These are phyloP conservation scores for Zophobas morio DNA, from an alignment of 1,140 invertebrate species.

Conservation along the genomic window DNA sequence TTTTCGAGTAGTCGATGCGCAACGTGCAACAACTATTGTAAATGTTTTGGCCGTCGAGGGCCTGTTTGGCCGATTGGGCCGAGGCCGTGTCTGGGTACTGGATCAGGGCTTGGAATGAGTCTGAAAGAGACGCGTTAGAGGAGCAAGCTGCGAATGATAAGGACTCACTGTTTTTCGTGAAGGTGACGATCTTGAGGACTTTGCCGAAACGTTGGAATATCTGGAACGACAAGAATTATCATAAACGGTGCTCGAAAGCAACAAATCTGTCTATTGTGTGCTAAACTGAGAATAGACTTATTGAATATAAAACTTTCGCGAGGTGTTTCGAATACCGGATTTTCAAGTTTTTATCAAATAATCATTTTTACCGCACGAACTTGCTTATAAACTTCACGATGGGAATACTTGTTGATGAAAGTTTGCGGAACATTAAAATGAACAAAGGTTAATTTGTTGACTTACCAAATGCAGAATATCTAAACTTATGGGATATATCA, in stretches of 20 bases:
- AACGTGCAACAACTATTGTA: conserved; percentile 99
- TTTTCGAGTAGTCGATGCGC: conserved; percentile 98
- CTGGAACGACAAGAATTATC: conserved; percentile 74
- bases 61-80: conserved; percentile 96
- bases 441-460: conserved; percentile 5
- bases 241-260: background rate
- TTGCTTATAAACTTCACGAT: too few relatives aligned
- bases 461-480: conserved; percentile 93
- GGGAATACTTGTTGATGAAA: too few relatives aligned
- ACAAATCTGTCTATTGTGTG: background rate
- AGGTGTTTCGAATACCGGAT: too few relatives aligned
- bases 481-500: conserved; percentile 97
- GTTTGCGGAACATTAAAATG: too few relatives aligned
- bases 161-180: conserved; percentile 98
- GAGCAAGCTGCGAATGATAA: background rate
- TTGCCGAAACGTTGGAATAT: conserved; percentile 98
- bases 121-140: conserved; percentile 73
- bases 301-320: too few relatives aligned
- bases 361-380: too few relatives aligned
- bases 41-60: conserved; percentile 98
- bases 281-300: background rate
- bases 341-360: too few relatives aligned
- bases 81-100: conserved; percentile 97
- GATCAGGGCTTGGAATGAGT: conserved; percentile 99
- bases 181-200: conserved; percentile 99